Evolutionary conservation across 1,140 invertebrate species (phyloP), one percentile per base, ranked within the genome.

Genomic region (Drosophila eugracilis): DNA sequence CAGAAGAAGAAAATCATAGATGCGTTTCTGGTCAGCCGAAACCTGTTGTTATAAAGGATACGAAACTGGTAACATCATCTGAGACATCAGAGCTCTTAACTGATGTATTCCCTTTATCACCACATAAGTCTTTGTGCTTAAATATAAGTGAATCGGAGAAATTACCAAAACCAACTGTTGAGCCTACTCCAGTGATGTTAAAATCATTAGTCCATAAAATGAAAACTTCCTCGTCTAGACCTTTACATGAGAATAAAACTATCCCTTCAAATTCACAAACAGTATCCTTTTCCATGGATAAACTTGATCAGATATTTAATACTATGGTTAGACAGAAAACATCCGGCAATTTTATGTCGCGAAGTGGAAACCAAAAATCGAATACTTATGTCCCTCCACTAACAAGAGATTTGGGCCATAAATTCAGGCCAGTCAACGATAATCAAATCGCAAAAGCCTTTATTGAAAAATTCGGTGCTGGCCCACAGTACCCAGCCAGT

Each of bases 401-500:
- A 14, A 26, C 6, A 45, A 15, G n/a, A 4, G 6, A 15, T 14
- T 14, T 3, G n/a, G n/a, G n/a, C n/a, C n/a, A n/a, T n/a, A n/a
- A n/a, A n/a, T n/a, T n/a, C n/a, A n/a, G n/a, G n/a, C n/a, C n/a
- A n/a, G n/a, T n/a, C n/a, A n/a, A n/a, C n/a, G n/a, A n/a, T n/a
- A n/a, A n/a, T n/a, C n/a, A n/a, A n/a, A n/a, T n/a, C n/a, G n/a
- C n/a, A n/a, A 0, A 45, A 26, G 6, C 5, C 1, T 4, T 41
- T 3, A 5, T 3, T 3, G 6, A 26, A 14, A 0, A 36, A 22
- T 5, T 4, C 7, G 4, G 32, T 81, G n/a, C 5, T 85, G n/a
- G 74, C 55, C 1, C 83, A 85, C 14, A 59, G 74, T 22, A 1
- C 0, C 0, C 12, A 5, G 2, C 12, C 10, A 0, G 53, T 59